Percentiles rank a stretch among this genome's conserved stretches.
These are phyloP conservation scores for Meles meles DNA, from an alignment of 2,113 vertebrate genomes.

Conservation along the genomic window DNA sequence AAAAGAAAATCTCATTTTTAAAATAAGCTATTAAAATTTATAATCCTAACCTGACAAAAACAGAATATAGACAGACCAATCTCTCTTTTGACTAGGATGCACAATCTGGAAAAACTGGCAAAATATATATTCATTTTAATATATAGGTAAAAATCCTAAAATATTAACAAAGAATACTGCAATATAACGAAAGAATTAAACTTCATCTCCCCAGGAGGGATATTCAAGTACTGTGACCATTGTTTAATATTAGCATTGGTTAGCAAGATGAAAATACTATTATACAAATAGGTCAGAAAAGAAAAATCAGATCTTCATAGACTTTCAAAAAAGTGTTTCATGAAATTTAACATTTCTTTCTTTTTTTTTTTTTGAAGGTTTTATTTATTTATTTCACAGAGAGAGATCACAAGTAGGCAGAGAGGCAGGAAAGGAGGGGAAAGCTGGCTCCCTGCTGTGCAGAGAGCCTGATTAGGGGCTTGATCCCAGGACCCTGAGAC, in stretches of 20 bases:
- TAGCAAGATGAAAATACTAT: background rate
- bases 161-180: background rate
- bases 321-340: background rate
- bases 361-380: background rate
- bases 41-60: background rate
- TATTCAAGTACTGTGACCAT: background rate
- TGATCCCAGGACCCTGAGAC: no score
- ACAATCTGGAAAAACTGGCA: background rate
- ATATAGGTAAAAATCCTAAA: background rate
- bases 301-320: background rate
- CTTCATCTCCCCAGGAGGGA: background rate
- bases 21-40: background rate
- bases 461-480: no score
- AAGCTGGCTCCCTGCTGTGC: no score
- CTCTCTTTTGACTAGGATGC: background rate
- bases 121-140: background rate
- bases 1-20: background rate
- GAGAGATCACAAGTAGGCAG: no score
- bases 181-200: background rate
- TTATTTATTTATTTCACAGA: no score
- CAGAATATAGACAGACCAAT: background rate
- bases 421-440: no score
- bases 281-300: background rate
- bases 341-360: slow-evolving; percentile 6
- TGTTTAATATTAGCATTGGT: background rate